A percentile compares a stretch with the other conserved stretches of the same genome.
Evolutionary conservation across 2,888 invertebrate species (phyloP).

Genomic region (Esperia sulphurella): DNA sequence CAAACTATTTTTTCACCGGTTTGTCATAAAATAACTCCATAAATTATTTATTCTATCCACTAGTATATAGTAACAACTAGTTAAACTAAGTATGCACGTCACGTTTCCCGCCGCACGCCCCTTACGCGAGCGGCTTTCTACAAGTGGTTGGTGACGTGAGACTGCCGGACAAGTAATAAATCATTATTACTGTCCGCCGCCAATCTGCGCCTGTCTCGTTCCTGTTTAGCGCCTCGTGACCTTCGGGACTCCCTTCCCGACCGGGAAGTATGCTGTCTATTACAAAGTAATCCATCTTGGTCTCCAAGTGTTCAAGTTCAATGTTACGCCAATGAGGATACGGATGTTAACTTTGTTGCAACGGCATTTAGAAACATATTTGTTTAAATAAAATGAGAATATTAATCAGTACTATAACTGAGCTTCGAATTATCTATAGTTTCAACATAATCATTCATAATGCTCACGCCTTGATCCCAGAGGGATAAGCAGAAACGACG

Average conservation of each 20-base stretch:
- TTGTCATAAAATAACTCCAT: too few species aligned
- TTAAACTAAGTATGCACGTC: too few species aligned
- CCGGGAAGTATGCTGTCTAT: conserved; percentile 60
- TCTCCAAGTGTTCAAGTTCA: conserved; percentile 33
- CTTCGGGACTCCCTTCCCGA: conserved; percentile 56
- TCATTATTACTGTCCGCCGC: conserved; percentile 66
- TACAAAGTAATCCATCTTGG: conserved; percentile 51
- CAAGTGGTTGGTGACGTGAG: conserved; percentile 32
- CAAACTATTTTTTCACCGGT: too few species aligned
- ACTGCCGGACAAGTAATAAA: conserved; percentile 38
- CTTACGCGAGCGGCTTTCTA: conserved; percentile 27
- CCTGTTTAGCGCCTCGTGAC: conserved; percentile 57
- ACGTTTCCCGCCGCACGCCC: conserved; percentile 11
- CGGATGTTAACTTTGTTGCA: background rate
- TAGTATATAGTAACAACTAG: too few species aligned
- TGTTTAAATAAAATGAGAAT: background rate
- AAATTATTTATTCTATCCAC: too few species aligned
- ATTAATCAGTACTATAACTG: too few species aligned
- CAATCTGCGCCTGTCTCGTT: conserved; percentile 53
- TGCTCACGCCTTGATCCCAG: too few species aligned
- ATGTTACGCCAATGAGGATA: conserved; percentile 23
- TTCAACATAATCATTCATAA: too few species aligned
- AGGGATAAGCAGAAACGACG: too few species aligned
- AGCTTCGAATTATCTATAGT: too few species aligned
- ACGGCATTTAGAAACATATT: too few species aligned